Conservation (phyloP, 2,797 vertebrate species). For the Cossypha dichroa region DNA sequence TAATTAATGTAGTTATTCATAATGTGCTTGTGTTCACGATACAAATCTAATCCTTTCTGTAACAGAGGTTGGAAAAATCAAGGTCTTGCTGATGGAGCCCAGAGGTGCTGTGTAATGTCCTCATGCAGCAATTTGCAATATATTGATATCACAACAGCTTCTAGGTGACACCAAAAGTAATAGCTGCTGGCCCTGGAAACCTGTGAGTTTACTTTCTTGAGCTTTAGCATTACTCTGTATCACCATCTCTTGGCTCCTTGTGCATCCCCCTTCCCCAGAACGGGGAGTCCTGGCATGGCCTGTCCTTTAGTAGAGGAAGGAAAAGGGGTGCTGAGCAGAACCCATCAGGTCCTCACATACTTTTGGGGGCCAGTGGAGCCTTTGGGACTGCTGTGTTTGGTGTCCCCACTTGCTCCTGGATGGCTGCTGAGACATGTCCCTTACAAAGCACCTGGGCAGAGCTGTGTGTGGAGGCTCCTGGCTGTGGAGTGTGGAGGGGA, state of each 20-base stretch:
- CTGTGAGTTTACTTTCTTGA: background rate
- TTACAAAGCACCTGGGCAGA: background rate
- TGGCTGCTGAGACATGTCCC: background rate
- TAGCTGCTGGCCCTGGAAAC: background rate
- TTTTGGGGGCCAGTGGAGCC: background rate
- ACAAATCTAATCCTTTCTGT: background rate
- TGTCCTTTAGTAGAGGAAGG: background rate
- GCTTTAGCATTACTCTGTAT: background rate
- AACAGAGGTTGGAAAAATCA: background rate
- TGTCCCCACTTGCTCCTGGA: background rate
- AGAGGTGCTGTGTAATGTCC: background rate
- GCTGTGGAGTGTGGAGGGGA: background rate
- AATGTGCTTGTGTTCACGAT: background rate
- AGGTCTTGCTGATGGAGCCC: background rate
- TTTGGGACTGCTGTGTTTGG: background rate
- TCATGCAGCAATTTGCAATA: background rate
- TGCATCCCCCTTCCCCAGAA: background rate
- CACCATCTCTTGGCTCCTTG: background rate
- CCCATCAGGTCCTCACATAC: fast-evolving
- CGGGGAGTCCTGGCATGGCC: background rate
- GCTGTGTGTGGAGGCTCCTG: background rate
- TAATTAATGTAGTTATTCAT: slow-evolving; percentile 17
- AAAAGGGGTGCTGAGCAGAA: background rate
- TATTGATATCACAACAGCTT: background rate
- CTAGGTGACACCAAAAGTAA: background rate